Conservation (phyloP, 2,113 vertebrate genomes). For the Microtus montanus region DNA sequence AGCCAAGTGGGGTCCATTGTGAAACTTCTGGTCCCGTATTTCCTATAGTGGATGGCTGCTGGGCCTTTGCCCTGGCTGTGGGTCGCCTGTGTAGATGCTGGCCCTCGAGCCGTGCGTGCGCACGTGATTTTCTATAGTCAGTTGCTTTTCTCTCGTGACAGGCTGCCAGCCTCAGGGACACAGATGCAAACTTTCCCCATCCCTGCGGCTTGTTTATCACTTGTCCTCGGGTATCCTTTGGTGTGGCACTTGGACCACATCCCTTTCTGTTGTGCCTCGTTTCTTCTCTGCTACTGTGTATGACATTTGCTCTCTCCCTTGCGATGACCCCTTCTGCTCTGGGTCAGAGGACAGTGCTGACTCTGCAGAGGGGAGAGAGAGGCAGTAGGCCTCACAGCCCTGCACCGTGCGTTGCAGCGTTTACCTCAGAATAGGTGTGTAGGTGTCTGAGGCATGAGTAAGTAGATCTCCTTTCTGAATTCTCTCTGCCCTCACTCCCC, state of each 20-base stretch:
- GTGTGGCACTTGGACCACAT: neutral
- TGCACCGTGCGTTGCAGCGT: no score
- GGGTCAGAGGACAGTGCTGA: rapidly evolving
- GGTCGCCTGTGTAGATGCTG: neutral
- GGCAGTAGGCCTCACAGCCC: neutral
- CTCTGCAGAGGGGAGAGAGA: neutral
- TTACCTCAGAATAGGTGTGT: neutral
- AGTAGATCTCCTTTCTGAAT: neutral
- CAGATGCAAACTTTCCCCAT: neutral
- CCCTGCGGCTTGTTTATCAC: rapidly evolving
- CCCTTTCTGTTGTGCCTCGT: neutral
- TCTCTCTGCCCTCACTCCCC: neutral
- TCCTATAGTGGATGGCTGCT: no score
- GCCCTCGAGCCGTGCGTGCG: neutral
- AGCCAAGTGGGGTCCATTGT: neutral
- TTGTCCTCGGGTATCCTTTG: neutral
- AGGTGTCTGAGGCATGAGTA: neutral
- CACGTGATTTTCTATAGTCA: neutral
- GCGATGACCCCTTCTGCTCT: no score
- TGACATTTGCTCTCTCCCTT: neutral
- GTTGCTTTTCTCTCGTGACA: neutral
- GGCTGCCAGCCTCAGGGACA: neutral
- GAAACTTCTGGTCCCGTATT: neutral
- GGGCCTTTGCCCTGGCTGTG: neutral
- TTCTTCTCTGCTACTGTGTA: neutral